Conservation (phyloP, 1,140 invertebrate species). For the Drosophila aff. region DNA sequence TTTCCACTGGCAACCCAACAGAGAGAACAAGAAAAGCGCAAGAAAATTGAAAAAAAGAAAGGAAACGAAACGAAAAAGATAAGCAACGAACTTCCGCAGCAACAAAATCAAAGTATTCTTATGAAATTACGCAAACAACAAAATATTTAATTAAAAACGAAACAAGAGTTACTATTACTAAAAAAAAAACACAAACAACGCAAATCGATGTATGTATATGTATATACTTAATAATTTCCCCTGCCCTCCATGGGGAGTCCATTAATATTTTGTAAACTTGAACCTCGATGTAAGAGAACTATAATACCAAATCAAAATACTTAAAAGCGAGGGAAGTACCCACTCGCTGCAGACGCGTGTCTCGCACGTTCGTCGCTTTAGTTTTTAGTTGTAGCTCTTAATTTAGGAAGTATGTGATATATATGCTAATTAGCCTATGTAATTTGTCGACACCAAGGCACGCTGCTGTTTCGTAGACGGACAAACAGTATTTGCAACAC, state of each 20-base stretch:
- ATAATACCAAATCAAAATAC: constrained; percentile 72
- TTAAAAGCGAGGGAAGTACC: constrained; percentile 11
- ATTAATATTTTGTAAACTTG: constrained; percentile 43
- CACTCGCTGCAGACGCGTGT: constrained; percentile 16
- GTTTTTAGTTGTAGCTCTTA: constrained; percentile 48
- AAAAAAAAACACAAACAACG: constrained; percentile 27
- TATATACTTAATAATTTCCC: constrained; percentile 44
- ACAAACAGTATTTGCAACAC: constrained; percentile 50
- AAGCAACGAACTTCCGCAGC: constrained; percentile 66
- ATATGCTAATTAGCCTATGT: constrained; percentile 54
- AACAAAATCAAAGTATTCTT: constrained; percentile 75
- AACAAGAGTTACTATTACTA: constrained; percentile 59
- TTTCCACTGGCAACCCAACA: constrained; percentile 53
- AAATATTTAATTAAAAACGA: constrained; percentile 36
- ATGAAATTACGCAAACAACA: constrained; percentile 68
- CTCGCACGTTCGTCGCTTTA: constrained; percentile 32
- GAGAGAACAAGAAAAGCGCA: not conserved
- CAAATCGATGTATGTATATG: constrained; percentile 43
- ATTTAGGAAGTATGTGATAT: constrained; percentile 54
- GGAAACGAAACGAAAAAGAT: constrained; percentile 42
- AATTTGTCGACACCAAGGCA: constrained; percentile 43
- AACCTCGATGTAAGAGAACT: constrained; percentile 61
- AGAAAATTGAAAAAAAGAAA: constrained; percentile 15
- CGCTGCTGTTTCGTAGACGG: constrained; percentile 27
- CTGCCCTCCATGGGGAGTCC: constrained; percentile 17